Base-by-base conservation (phyloP, 1,140 invertebrate genomes). In the Belonocnema kinseyi region DNA sequence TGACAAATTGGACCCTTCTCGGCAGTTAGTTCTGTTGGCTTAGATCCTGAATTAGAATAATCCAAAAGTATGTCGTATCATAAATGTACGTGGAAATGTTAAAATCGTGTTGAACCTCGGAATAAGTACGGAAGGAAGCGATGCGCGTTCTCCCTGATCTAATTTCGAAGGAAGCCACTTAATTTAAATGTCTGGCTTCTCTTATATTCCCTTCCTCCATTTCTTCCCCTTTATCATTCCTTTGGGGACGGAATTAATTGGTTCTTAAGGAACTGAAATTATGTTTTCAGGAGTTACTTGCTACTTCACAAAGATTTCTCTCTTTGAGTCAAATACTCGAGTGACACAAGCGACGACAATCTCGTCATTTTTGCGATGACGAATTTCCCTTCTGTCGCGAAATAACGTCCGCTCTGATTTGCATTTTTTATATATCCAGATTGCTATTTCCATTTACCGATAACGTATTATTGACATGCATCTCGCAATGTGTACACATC, bases 91-190 rank as follows among this genome's bases (percentile, higher is more conserved):
- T 66, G 13, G 21, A 66, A 40, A 40, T 66, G 40, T 66, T 26
- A 40, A 66, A 66, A 66, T 66, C 5, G 6, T 10, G 6, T n/a
- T n/a, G 26, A 66, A 46, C 40, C 40, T 66, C 26, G 26, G 72
- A 76, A 61, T 26, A 83, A 50, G 75, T 77, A 51, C 50, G 76
- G 77, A 77, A 77, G 78, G 80, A 80, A 76, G 76, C 74, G 74
- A 73, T 40, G 78, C 54, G 70, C 77, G 77, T 83, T 84, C 80
- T 82, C 78, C 77, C 85, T 86, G 85, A 90, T 90, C 86, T 87
- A 90, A 91, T 90, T 89, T 88, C 83, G 83, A 87, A 88, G 86
- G 83, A 86, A 89, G 80, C 84, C 85, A 90, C 87, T 90, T 89
- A 89, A 90, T 91, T 91, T 88, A 88, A 90, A 88, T 89, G 88